Conservation (phyloP, 1,140 invertebrate genomes). For the Drosophila truncata region DNA sequence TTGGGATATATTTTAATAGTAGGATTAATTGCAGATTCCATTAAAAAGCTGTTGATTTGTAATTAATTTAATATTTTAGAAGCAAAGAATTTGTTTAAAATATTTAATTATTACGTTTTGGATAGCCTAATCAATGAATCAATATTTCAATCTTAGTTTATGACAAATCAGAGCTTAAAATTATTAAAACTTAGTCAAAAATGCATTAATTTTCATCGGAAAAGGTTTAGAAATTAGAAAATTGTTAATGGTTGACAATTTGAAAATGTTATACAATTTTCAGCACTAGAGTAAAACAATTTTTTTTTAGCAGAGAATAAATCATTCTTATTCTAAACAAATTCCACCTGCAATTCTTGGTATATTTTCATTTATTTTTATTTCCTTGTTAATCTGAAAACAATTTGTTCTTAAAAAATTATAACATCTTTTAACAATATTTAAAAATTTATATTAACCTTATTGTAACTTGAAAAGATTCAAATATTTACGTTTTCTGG, state of each 20-base stretch:
- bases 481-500: background rate
- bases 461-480: fast-evolving
- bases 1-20: background rate
- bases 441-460: background rate
- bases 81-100: background rate
- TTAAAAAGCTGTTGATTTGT: background rate
- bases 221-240: background rate
- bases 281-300: no score
- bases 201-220: background rate
- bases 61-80: background rate
- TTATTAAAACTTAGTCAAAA: background rate
- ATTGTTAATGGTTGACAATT: background rate
- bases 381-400: no score
- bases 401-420: background rate
- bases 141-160: background rate
- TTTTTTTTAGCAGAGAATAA: no score
- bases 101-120: background rate
- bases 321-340: no score
- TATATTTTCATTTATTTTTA: no score
- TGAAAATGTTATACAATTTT: no score
- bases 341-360: no score
- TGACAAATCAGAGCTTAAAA: background rate
- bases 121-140: background rate
- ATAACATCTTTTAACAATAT: background rate
- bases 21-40: background rate